Evolutionary conservation across 2,888 invertebrate species (phyloP).

Genomic region (Blomia tropicalis): DNA sequence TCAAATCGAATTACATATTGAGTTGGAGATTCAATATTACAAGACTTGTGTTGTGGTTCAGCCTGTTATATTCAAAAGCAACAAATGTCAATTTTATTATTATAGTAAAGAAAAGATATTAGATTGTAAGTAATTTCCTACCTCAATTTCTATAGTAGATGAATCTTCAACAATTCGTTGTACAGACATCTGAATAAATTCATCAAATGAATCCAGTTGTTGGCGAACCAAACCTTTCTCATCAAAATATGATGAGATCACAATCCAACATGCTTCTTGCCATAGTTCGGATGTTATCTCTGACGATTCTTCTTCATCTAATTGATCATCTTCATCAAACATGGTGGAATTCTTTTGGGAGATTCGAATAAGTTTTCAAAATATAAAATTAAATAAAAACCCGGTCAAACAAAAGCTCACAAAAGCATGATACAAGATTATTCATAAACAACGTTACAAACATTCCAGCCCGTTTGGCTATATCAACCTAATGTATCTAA

Average conservation of each 20-base stretch:
- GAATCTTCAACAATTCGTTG: conserved; percentile 98
- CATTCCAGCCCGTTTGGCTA: no score
- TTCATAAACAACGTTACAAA: no score
- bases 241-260: conserved; percentile 98
- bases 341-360: no score
- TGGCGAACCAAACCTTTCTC: conserved; percentile 98
- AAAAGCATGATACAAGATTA: no score
- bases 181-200: conserved; percentile 99
- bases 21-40: conserved; percentile 78
- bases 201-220: conserved; percentile 97
- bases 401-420: no score
- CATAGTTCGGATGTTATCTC: conserved; percentile 95
- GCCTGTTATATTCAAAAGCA: conserved; percentile 44
- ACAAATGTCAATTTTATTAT: background rate
- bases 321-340: conserved; percentile 23
- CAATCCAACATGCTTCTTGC: conserved; percentile 99
- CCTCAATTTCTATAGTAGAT: conserved; percentile 74
- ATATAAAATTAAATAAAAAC: no score
- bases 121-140: background rate
- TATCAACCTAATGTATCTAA: no score
- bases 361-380: no score
- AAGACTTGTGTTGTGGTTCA: conserved; percentile 88
- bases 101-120: no score
- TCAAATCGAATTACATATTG: conserved; percentile 45
- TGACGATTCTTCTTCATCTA: conserved; percentile 70